A percentile compares a stretch with the other conserved stretches of the same genome.
Conservation (phyloP, 1,140 invertebrate species). For the Papilio glaucus region DNA sequence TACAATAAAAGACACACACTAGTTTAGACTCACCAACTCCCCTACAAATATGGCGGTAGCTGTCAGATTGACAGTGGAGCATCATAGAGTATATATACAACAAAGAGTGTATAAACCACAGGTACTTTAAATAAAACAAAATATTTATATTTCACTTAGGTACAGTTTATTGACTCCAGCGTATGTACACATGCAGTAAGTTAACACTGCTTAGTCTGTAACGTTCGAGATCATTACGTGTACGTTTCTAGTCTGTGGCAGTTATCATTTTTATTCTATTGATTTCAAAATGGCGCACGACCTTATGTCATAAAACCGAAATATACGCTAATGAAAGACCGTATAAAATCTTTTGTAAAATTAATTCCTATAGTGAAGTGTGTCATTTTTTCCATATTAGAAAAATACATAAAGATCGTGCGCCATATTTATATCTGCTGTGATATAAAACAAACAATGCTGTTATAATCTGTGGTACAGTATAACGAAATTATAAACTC, state of each 20-base stretch:
- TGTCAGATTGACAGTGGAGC: too few relatives aligned
- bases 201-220: conserved; percentile 46
- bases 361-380: too few relatives aligned
- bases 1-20: too few relatives aligned
- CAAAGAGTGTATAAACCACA: too few relatives aligned
- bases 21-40: too few relatives aligned
- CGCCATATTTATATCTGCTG: not conserved
- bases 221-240: conserved; percentile 43
- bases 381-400: not conserved
- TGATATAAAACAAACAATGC: conserved; percentile 31
- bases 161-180: conserved; percentile 71
- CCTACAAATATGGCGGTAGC: too few relatives aligned
- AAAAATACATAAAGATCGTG: not conserved
- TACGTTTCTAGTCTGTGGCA: conserved; percentile 29
- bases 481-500: conserved; percentile 38
- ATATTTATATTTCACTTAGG: conserved; percentile 54
- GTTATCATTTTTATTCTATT: conserved; percentile 40
- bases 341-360: not conserved
- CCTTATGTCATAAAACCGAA: not conserved
- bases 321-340: not conserved
- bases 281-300: conserved; percentile 7
- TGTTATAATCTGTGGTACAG: conserved; percentile 34
- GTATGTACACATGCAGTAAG: conserved; percentile 64
- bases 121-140: too few relatives aligned
- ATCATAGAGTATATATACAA: too few relatives aligned